phyloP scores from a whole-genome alignment of 2,888 invertebrate genomes.

The Lochmaea capreae region DNA sequence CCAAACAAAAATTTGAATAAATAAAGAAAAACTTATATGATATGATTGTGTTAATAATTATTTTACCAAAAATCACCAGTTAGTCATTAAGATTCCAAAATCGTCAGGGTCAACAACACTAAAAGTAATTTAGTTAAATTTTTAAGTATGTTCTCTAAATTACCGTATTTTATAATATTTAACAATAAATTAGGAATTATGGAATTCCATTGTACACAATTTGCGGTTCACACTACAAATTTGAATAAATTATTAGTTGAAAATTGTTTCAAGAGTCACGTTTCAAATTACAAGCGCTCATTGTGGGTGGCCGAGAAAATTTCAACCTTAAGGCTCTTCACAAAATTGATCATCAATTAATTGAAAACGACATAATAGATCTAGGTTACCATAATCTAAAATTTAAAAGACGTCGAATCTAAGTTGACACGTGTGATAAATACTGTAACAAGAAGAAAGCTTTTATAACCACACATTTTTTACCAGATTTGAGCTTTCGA shows the following conservation, averaged over 20 bases:
- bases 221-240: constrained; percentile 27
- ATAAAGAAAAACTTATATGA: neutral
- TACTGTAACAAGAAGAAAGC: too few relatives aligned
- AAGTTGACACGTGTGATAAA: too few relatives aligned
- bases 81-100: too few relatives aligned
- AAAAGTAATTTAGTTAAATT: neutral
- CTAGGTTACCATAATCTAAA: too few relatives aligned
- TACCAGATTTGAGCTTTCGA: too few relatives aligned
- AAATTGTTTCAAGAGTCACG: constrained; percentile 23
- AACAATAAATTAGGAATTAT: constrained; percentile 24
- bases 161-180: neutral
- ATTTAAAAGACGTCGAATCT: too few relatives aligned
- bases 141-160: neutral
- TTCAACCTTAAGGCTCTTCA: constrained; percentile 18
- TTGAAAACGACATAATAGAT: constrained; percentile 11
- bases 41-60: neutral
- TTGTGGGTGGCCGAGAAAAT: constrained; percentile 27
- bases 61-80: too few relatives aligned
- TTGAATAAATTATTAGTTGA: constrained; percentile 27
- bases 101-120: too few relatives aligned
- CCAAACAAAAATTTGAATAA: neutral
- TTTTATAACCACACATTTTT: too few relatives aligned
- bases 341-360: constrained; percentile 21
- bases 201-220: constrained; percentile 12
- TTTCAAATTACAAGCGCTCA: constrained; percentile 25